Conservation (phyloP, 2,113 vertebrate genomes). For the Pygoscelis antarcticus region DNA sequence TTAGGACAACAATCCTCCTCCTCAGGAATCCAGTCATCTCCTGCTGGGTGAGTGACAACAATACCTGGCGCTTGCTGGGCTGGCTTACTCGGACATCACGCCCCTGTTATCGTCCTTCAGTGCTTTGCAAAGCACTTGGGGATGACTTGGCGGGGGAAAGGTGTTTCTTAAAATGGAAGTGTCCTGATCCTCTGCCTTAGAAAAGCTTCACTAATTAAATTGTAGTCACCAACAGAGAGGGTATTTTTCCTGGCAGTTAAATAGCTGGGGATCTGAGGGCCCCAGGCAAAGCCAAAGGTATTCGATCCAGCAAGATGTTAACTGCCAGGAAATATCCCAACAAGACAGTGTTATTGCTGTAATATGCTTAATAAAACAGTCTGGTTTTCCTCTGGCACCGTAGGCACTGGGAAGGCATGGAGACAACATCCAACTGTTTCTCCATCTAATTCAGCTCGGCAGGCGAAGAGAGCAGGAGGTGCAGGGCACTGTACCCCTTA, state of each 20-base stretch:
- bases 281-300: conserved; percentile 16
- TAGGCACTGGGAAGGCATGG: background rate
- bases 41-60: background rate
- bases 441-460: accelerated
- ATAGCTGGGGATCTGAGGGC: background rate
- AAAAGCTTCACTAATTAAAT: conserved; percentile 33
- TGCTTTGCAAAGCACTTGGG: background rate
- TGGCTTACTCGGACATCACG: accelerated
- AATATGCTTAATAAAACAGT: background rate
- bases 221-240: background rate
- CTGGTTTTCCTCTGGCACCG: background rate
- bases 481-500: background rate
- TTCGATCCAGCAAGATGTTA: conserved; percentile 23
- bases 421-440: background rate
- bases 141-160: background rate
- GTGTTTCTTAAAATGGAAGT: conserved; percentile 4
- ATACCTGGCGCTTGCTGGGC: background rate
- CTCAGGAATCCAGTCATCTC: background rate
- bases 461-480: background rate
- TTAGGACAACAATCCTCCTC: background rate
- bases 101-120: background rate
- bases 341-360: background rate
- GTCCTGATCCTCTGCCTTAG: background rate
- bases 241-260: conserved; percentile 30
- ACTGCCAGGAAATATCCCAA: conserved; percentile 40